These are phyloP conservation scores for Eupeodes latifasciatus DNA, from an alignment of 2,888 invertebrate species.

Conservation along the genomic window DNA sequence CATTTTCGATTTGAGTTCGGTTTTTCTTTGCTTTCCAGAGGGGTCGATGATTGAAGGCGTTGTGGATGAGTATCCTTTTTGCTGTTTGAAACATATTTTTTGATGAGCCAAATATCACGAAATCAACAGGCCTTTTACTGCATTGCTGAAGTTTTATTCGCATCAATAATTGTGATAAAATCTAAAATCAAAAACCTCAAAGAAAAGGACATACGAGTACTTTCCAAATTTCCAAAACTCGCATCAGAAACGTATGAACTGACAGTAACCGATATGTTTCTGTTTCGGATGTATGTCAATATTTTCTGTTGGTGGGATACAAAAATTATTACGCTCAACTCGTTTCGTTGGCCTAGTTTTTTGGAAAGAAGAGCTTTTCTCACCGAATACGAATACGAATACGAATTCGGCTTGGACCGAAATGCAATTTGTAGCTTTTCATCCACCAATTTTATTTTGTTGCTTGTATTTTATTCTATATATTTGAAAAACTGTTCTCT, in stretches of 20 bases:
- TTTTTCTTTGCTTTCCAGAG: slow-evolving; percentile 14
- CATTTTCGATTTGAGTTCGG: slow-evolving; percentile 31
- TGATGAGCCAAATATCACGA: background rate
- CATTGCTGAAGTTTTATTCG: slow-evolving; percentile 73
- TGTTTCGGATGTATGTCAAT: slow-evolving; percentile 32
- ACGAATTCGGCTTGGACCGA: slow-evolving; percentile 49
- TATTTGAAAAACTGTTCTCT: slow-evolving; percentile 16
- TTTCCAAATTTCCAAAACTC: background rate
- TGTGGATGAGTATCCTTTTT: slow-evolving; percentile 31
- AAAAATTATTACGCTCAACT: slow-evolving; percentile 41
- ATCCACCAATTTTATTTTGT: slow-evolving; percentile 43
- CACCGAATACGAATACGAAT: slow-evolving; percentile 31
- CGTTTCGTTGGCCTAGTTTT: slow-evolving; percentile 67
- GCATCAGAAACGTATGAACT: slow-evolving; percentile 38
- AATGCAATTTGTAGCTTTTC: slow-evolving; percentile 74
- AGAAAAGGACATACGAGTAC: too few relatives aligned
- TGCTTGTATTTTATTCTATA: background rate
- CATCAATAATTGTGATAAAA: too few relatives aligned
- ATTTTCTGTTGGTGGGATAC: slow-evolving; percentile 16
- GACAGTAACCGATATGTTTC: slow-evolving; percentile 13
- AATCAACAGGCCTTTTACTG: slow-evolving; percentile 78
- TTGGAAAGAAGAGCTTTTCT: slow-evolving; percentile 64
- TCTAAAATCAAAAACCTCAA: too few relatives aligned
- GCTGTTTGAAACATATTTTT: slow-evolving; percentile 1
- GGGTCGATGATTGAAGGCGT: slow-evolving; percentile 41